Conservation (phyloP, 2,113 vertebrate species). For the Brienomyrus brachyistius region DNA sequence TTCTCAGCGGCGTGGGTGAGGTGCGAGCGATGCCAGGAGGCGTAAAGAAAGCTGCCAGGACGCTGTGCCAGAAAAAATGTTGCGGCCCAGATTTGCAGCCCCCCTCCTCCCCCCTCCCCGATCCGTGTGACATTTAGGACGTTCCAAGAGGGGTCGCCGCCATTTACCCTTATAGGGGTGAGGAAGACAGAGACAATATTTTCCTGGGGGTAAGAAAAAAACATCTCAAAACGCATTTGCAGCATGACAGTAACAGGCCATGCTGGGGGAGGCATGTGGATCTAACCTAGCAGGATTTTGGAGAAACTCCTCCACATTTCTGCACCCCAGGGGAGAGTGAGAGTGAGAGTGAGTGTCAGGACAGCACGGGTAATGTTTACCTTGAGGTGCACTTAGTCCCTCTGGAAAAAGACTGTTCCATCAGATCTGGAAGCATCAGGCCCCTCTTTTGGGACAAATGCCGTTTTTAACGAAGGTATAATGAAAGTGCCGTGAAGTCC, state of each 20-base stretch:
- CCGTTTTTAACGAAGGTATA: background rate
- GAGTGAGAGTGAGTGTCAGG: background rate
- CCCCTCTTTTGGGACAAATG: background rate
- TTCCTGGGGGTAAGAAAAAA: background rate
- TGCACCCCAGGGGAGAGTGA: background rate
- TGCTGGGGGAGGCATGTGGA: background rate
- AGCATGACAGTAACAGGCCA: background rate
- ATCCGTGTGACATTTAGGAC: background rate
- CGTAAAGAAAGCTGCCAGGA: background rate
- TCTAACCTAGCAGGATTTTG: background rate
- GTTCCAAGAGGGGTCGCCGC: background rate
- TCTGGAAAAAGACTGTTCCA: background rate
- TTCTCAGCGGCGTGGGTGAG: background rate
- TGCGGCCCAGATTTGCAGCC: background rate
- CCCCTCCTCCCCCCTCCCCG: background rate
- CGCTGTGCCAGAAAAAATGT: background rate
- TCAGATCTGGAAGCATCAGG: background rate
- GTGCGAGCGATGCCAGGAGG: background rate
- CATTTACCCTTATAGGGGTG: background rate
- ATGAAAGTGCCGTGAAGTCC: background rate
- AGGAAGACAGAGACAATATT: background rate
- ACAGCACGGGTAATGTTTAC: background rate
- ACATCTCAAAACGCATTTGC: background rate
- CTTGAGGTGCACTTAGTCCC: background rate
- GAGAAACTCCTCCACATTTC: no score